Percentiles rank a stretch among this genome's conserved stretches.
Conservation (phyloP, 2,113 vertebrate species). For the Peromyscus polionotus region DNA sequence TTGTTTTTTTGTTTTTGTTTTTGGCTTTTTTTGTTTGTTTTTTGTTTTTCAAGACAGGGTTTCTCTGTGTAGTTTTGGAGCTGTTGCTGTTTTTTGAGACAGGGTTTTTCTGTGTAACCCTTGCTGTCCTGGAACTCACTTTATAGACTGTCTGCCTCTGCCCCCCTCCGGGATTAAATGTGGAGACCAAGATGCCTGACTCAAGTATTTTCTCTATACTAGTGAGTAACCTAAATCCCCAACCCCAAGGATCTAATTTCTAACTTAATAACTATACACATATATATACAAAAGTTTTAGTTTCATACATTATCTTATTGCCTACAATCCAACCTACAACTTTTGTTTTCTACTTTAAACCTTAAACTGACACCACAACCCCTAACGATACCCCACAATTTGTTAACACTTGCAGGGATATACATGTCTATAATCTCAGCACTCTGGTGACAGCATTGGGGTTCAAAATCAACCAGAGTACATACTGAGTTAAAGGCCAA, state of each 20-base stretch:
- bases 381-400: neutral
- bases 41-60: neutral
- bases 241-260: conserved; percentile 12
- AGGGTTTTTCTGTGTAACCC: neutral
- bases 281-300: neutral
- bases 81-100: neutral
- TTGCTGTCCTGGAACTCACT: neutral
- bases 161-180: neutral
- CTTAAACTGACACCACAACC: conserved; percentile 16
- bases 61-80: neutral
- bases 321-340: neutral
- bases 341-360: conserved; percentile 19
- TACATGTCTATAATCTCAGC: neutral
- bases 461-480: neutral
- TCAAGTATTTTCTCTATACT: neutral
- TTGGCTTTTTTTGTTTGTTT: neutral
- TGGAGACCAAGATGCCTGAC: neutral
- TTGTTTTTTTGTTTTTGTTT: too few relatives aligned
- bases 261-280: neutral
- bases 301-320: neutral
- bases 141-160: neutral
- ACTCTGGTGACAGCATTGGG: neutral
- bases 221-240: neutral
- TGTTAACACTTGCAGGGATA: neutral
- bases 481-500: neutral